Conservation (phyloP, 2,888 invertebrate species). For the Rutpela maculata region DNA sequence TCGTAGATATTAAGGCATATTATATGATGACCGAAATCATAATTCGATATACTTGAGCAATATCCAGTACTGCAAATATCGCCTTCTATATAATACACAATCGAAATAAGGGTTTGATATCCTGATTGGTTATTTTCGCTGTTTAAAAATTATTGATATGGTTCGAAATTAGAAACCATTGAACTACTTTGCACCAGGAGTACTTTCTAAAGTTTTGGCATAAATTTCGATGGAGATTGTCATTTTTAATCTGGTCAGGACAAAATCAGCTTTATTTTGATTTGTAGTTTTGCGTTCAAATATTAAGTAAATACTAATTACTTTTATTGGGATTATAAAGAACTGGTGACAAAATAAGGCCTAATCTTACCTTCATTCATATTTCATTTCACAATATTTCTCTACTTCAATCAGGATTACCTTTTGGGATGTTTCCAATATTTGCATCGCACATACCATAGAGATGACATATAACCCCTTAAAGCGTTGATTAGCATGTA, state of each 20-base stretch:
- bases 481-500: conserved; percentile 10
- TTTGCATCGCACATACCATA: conserved; percentile 4
- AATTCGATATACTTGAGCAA: background rate
- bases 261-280: background rate
- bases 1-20: background rate
- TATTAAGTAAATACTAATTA: background rate
- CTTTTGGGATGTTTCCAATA: conserved; percentile 19
- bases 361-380: conserved; percentile 27
- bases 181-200: background rate
- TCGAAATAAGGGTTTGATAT: background rate
- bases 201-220: background rate
- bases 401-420: conserved; percentile 9
- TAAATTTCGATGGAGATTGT: background rate
- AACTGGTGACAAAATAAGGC: conserved; percentile 19
- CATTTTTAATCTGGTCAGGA: background rate
- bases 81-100: background rate
- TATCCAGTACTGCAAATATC: background rate
- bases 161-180: background rate
- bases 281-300: background rate
- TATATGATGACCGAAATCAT: background rate
- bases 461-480: background rate
- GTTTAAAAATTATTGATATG: background rate
- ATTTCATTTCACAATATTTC: conserved; percentile 17
- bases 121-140: background rate
- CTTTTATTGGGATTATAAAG: conserved; percentile 19